A percentile compares a stretch with the other conserved stretches of the same genome.
phyloP scores from a whole-genome alignment of 2,888 invertebrate genomes.

The Scelioninae gen. 2 region DNA sequence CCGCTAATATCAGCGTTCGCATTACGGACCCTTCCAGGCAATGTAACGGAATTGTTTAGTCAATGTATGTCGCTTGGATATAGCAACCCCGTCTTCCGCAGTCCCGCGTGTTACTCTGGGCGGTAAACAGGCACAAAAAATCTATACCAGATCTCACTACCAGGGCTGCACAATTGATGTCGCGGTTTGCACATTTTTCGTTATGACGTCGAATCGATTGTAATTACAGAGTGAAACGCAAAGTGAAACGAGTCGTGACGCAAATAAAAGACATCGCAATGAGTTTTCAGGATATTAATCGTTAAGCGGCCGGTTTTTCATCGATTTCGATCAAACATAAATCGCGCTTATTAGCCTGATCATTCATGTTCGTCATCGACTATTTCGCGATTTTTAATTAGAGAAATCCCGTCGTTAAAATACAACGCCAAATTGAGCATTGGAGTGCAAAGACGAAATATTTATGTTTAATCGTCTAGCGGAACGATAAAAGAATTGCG shows the following conservation, averaged over 20 bases:
- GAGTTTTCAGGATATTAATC: constrained; percentile 55
- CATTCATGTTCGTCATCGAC: constrained; percentile 3
- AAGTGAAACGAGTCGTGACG: constrained; percentile 55
- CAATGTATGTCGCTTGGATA: constrained; percentile 14
- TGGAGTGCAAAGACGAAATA: too few species aligned
- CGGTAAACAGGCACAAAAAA: constrained; percentile 14
- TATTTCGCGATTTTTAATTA: constrained; percentile 9
- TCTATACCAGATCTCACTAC: constrained; percentile 39
- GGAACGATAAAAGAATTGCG: too few species aligned
- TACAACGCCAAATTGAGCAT: too few species aligned
- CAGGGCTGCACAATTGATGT: constrained; percentile 35
- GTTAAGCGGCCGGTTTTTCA: constrained; percentile 41
- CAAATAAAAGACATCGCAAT: constrained; percentile 58
- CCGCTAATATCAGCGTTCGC: constrained; percentile 21
- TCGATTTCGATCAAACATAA: constrained; percentile 46
- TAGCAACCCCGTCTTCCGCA: background rate
- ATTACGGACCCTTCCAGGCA: background rate
- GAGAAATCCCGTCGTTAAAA: too few species aligned
- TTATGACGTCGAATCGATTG: constrained; percentile 54
- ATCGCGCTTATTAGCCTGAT: constrained; percentile 29
- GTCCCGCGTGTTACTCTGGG: background rate
- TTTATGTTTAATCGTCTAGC: too few species aligned
- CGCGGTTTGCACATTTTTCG: constrained; percentile 45
- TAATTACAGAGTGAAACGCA: constrained; percentile 50
- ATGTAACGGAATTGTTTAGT: constrained; percentile 24